Base-by-base conservation (phyloP, 2,797 vertebrate species). In the Australoheros facetus region DNA sequence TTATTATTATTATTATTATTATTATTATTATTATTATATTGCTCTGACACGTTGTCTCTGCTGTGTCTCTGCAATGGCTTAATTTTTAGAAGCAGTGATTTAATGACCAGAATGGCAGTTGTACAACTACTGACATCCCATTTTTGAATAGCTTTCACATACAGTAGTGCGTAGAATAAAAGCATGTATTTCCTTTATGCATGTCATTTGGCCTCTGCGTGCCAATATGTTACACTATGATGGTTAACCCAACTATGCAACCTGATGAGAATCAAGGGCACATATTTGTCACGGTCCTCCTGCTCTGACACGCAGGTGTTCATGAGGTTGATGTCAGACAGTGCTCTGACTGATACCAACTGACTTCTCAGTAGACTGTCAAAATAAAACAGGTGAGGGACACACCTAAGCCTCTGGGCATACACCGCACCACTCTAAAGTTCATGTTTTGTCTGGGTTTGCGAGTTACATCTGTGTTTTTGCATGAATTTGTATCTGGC, bases 61-160 rank as follows among this genome's bases (percentile, higher is more conserved):
- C 23, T 83, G 71, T 78, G 81, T 89, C 78, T 85, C 57, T n/a
- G n/a, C n/a, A n/a, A n/a, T 48, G n/a, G 66, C 19, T 83, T 62
- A 1, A 80, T 79, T 75, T 80, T 58, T 42, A 59, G 21, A 62
- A 76, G 56, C 17, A 23, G 26, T 69, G 73, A 76, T 81, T 69
- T 66, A 13, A 4, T 83, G 74, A 73, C 69, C 74, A 51, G 2
- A 56, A n/a, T n/a, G 19, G 7, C 6, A 56, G 12, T 14, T 56
- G 12, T 56, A 6, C 5, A 55, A 26, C 55, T 26, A 7, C 54
- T 26, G 11, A 5, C 54, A 23, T 14, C 23, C 54, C 21, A 56
- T 56, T 23, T 23, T 55, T 6, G 14, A 26, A 26, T 14, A 23
- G 1, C 12, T 3, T 7, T 56, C 23, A 11, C 4, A 23, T 23